A percentile compares a stretch with the other conserved stretches of the same genome.
Conservation (phyloP, 2,797 vertebrate genomes). For the Malurus leucopterus region DNA sequence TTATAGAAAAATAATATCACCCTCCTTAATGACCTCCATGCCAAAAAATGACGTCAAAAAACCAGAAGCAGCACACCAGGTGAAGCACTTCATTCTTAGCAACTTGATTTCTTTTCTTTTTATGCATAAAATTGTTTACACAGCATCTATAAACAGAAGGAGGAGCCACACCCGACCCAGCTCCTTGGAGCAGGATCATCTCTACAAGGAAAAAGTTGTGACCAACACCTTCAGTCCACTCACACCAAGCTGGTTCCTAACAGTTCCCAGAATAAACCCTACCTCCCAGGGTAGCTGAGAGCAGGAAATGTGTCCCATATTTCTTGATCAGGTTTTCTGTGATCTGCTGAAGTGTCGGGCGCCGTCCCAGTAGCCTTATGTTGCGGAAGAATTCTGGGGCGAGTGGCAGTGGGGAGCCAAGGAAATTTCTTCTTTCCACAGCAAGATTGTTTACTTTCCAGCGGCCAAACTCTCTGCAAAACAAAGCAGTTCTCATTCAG, state of each 20-base stretch:
- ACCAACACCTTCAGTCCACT: background rate
- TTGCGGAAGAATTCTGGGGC: slow-evolving; percentile 94
- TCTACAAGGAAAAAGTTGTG: too few species aligned
- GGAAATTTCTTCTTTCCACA: slow-evolving; percentile 91
- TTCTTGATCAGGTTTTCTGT: slow-evolving; percentile 97
- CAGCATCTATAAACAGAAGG: background rate
- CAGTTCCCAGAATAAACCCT: background rate
- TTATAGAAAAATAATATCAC: background rate
- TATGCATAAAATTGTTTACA: background rate
- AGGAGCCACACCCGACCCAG: background rate
- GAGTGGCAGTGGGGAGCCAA: slow-evolving; percentile 89
- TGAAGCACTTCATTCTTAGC: background rate
- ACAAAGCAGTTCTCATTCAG: slow-evolving; percentile 59
- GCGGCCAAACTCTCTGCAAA: slow-evolving; percentile 93
- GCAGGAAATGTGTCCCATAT: slow-evolving; percentile 95
- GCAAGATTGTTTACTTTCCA: slow-evolving; percentile 98
- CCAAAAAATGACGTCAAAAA: background rate
- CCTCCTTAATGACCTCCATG: background rate
- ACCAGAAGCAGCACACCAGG: background rate
- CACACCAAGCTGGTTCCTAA: background rate
- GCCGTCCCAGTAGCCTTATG: slow-evolving; percentile 88
- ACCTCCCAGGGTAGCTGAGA: slow-evolving; percentile 97
- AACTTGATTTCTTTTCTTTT: rapidly evolving
- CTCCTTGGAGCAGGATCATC: background rate
- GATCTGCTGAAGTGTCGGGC: slow-evolving; percentile 89